Conservation (phyloP, 2,113 vertebrate genomes). For the Saimiri boliviensis region DNA sequence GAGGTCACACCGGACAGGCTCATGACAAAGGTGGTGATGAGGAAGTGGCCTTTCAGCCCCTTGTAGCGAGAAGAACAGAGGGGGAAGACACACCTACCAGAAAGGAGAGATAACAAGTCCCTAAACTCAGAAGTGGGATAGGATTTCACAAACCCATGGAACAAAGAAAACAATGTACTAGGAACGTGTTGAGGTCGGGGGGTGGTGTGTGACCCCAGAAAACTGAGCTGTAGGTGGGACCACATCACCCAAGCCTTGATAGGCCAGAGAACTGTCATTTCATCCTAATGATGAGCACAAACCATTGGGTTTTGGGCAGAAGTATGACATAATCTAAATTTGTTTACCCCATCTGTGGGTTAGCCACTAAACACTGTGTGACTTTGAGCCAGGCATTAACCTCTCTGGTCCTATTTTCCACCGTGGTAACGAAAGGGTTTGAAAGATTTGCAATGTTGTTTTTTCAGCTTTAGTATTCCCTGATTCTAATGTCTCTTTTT, state of each 20-base stretch:
- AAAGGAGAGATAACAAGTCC: not conserved
- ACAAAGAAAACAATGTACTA: not conserved
- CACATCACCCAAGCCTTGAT: no score
- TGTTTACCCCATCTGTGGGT: not conserved
- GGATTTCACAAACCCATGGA: not conserved
- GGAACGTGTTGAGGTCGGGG: not conserved
- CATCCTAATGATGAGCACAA: not conserved
- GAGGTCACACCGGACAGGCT: not conserved
- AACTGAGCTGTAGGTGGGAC: not conserved
- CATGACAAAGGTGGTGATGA: no score
- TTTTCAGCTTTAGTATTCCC: not conserved
- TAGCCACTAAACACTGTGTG: not conserved
- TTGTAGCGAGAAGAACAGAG: not conserved
- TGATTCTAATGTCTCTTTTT: not conserved
- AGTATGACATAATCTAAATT: not conserved
- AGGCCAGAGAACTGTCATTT: not conserved
- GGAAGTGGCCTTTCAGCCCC: no score
- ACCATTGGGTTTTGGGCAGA: not conserved
- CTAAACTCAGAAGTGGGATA: not conserved
- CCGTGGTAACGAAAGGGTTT: not conserved
- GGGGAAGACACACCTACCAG: not conserved
- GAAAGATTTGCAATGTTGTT: not conserved
- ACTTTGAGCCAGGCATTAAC: not conserved
- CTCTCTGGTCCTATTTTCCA: slow-evolving; percentile 16
- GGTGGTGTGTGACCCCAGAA: not conserved